Conservation (phyloP, 1,140 invertebrate genomes). For the Nasonia vitripennis region DNA sequence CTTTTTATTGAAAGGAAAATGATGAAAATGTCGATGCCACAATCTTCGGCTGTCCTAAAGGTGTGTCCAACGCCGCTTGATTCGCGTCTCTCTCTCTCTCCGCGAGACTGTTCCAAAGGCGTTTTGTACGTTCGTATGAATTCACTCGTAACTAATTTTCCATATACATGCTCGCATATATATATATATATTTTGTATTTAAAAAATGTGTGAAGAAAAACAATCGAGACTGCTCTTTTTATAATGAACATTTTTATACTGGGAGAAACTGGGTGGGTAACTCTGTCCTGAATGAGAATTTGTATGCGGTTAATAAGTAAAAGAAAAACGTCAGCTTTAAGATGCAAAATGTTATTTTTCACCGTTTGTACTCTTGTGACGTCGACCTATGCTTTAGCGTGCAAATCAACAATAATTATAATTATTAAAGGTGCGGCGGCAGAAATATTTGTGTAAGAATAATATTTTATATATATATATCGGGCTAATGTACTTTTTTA, state of each 20-base stretch:
- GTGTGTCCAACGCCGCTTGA: conserved; percentile 35
- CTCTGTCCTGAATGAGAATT: conserved; percentile 17
- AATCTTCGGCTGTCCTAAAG: conserved; percentile 49
- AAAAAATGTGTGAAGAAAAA: background rate
- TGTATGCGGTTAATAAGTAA: conserved; percentile 23
- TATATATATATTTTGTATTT: conserved; percentile 40
- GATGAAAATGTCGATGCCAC: conserved; percentile 38
- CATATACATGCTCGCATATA: conserved; percentile 21
- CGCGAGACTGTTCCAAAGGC: conserved; percentile 47
- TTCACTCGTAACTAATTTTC: conserved; percentile 43
- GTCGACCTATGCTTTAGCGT: conserved; percentile 43
- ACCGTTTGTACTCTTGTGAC: conserved; percentile 37
- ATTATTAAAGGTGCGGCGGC: conserved; percentile 60
- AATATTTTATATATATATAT: conserved; percentile 74
- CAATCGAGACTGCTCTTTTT: conserved; percentile 11
- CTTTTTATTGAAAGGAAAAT: conserved; percentile 57
- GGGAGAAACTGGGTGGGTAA: conserved; percentile 4
- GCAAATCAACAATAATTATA: conserved; percentile 39
- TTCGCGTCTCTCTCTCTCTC: conserved; percentile 29
- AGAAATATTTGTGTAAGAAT: conserved; percentile 70
- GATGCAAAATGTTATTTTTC: conserved; percentile 57
- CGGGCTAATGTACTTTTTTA: conserved; percentile 75
- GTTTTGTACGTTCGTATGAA: conserved; percentile 31
- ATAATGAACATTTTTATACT: conserved; percentile 41
- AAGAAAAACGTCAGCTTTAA: background rate